Percentiles rank a stretch among this genome's conserved stretches.
Evolutionary conservation across 2,888 invertebrate species (phyloP).

Genomic region (Drosophila quinaria): DNA sequence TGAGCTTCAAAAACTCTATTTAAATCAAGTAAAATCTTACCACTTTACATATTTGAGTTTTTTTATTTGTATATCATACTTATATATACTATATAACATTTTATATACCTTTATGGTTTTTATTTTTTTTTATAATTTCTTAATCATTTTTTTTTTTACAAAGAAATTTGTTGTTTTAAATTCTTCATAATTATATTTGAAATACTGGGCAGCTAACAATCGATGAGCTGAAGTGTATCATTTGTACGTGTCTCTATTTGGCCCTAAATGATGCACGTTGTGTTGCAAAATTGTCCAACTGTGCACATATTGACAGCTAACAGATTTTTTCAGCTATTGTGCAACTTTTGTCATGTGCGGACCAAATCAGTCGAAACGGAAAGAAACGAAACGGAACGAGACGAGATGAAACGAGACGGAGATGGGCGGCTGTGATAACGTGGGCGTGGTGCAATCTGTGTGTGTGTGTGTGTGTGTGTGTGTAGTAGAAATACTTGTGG

Average conservation of each 20-base stretch:
- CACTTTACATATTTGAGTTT: too few species aligned
- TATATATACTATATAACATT: too few species aligned
- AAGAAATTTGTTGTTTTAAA: too few species aligned
- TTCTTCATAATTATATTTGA: too few species aligned
- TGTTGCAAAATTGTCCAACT: slow-evolving; percentile 60
- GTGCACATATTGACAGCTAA: slow-evolving; percentile 72
- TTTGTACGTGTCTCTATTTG: slow-evolving; percentile 20
- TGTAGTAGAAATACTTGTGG: slow-evolving; percentile 5
- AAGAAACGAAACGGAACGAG: slow-evolving; percentile 68
- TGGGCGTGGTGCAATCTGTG: slow-evolving; percentile 7
- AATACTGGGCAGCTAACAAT: too few species aligned
- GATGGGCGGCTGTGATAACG: slow-evolving; percentile 40
- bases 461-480: neutral
- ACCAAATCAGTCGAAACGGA: slow-evolving; percentile 67
- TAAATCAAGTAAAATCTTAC: too few species aligned
- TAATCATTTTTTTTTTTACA: too few species aligned
- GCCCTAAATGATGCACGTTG: slow-evolving; percentile 61
- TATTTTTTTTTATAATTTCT: too few species aligned
- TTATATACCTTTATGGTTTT: too few species aligned
- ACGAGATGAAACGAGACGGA: slow-evolving; percentile 54
- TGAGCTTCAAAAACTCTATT: too few species aligned
- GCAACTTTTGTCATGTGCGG: slow-evolving; percentile 74
- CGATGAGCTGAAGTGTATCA: too few species aligned
- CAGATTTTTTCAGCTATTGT: slow-evolving; percentile 73
- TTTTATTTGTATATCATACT: too few species aligned